Percentiles rank a stretch among this genome's conserved stretches.
Conservation (phyloP, 2,888 invertebrate genomes). For the Cheilosia scutellata region DNA sequence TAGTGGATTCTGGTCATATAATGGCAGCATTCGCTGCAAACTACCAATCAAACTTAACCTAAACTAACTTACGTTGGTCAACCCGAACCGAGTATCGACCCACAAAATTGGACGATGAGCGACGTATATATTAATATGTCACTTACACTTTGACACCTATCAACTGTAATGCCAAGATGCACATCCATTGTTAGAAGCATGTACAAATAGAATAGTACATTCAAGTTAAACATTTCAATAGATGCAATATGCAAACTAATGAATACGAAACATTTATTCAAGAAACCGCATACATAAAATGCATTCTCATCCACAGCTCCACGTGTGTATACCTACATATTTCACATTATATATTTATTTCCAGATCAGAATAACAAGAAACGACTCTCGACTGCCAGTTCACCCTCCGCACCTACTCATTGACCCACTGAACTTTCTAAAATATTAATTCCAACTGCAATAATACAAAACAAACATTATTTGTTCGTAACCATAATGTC, state of each 20-base stretch:
- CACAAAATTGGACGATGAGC: no score
- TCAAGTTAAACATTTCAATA: no score
- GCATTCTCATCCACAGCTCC: neutral
- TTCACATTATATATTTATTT: neutral
- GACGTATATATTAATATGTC: no score
- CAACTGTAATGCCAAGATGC: no score
- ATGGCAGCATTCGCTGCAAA: no score
- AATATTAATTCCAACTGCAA: constrained; percentile 46
- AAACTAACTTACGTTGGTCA: no score
- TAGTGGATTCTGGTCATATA: no score
- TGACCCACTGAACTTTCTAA: constrained; percentile 30
- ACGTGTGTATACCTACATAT: neutral
- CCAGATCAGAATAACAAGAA: constrained; percentile 6
- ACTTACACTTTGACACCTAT: no score
- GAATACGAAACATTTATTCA: constrained; percentile 1
- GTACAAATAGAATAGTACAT: no score
- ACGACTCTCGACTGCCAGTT: neutral
- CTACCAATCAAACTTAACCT: no score
- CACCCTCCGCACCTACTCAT: neutral
- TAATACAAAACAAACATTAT: constrained; percentile 50
- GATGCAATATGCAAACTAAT: neutral
- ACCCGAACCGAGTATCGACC: no score
- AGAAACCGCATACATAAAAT: constrained; percentile 3
- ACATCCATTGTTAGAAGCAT: no score
- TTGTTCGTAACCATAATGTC: constrained; percentile 51